Evolutionary conservation across 2,113 vertebrate genomes (phyloP).

Genomic region (Hyla sarda): DNA sequence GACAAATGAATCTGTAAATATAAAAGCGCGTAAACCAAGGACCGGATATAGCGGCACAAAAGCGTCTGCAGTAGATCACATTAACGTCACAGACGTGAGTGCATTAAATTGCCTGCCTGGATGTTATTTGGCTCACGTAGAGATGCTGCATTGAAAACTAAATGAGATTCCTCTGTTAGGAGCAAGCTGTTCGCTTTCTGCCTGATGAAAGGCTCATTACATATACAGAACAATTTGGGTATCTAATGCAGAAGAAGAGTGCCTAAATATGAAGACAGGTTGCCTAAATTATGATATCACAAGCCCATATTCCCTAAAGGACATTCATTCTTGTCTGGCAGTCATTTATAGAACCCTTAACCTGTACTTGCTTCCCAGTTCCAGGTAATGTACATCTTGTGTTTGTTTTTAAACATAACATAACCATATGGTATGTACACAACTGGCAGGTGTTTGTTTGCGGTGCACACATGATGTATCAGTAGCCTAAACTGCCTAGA

Average conservation of each 20-base stretch:
- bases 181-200: constrained; percentile 20
- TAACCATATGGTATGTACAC: constrained; percentile 11
- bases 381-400: neutral
- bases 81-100: constrained; percentile 26
- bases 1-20: constrained; percentile 18
- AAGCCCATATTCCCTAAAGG: constrained; percentile 6
- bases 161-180: neutral
- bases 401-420: constrained; percentile 41
- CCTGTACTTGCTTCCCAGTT: neutral
- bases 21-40: neutral
- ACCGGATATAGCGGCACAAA: neutral
- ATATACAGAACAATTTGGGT: constrained; percentile 4
- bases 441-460: neutral
- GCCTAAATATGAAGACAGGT: neutral
- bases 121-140: constrained; percentile 37
- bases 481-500: no score
- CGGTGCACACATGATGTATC: no score
- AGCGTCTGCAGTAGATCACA: constrained; percentile 46
- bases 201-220: constrained; percentile 20
- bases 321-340: constrained; percentile 5
- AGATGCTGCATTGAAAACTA: constrained; percentile 18
- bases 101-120: constrained; percentile 33
- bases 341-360: neutral
- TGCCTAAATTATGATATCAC: neutral
- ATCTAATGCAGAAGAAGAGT: neutral